Evolutionary conservation across 2,888 invertebrate genomes (phyloP).

Genomic region (Acrocera orbiculus): DNA sequence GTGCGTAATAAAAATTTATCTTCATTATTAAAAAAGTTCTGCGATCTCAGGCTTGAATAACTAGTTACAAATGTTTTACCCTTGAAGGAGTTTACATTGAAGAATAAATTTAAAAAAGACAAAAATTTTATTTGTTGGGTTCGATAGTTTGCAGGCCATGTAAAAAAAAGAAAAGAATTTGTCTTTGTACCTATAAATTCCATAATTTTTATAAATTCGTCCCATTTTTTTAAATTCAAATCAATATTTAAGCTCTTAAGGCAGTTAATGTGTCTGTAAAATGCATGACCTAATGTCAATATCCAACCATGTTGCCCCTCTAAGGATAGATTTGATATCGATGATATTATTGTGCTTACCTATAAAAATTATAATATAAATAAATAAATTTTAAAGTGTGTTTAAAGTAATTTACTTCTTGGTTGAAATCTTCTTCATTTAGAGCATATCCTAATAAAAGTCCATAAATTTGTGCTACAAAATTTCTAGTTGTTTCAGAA

Average conservation of each 20-base stretch:
- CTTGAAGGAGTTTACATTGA: too few species aligned
- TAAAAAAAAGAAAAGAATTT: too few species aligned
- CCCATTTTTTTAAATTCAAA: constrained; percentile 36
- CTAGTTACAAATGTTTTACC: too few species aligned
- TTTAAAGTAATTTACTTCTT: constrained; percentile 29
- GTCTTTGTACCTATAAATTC: constrained; percentile 36
- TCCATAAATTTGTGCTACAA: constrained; percentile 57
- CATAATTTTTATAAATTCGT: constrained; percentile 40
- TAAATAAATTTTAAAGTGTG: too few species aligned
- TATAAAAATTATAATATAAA: background rate
- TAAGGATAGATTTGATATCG: constrained; percentile 31
- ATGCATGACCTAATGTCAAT: constrained; percentile 49
- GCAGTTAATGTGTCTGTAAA: constrained; percentile 45
- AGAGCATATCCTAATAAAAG: constrained; percentile 45
- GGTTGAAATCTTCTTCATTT: constrained; percentile 34
- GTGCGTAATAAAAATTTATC: too few species aligned
- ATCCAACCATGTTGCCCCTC: constrained; percentile 57
- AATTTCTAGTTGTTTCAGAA: constrained; percentile 58
- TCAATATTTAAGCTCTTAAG: constrained; percentile 25
- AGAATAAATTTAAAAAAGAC: too few species aligned
- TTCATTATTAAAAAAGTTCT: too few species aligned
- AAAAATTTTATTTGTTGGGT: too few species aligned
- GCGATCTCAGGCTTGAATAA: too few species aligned
- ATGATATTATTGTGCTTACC: constrained; percentile 20
- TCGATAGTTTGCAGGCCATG: too few species aligned